Base-by-base conservation (phyloP, 2,113 vertebrate species). In the Amblyopsis rosae region DNA sequence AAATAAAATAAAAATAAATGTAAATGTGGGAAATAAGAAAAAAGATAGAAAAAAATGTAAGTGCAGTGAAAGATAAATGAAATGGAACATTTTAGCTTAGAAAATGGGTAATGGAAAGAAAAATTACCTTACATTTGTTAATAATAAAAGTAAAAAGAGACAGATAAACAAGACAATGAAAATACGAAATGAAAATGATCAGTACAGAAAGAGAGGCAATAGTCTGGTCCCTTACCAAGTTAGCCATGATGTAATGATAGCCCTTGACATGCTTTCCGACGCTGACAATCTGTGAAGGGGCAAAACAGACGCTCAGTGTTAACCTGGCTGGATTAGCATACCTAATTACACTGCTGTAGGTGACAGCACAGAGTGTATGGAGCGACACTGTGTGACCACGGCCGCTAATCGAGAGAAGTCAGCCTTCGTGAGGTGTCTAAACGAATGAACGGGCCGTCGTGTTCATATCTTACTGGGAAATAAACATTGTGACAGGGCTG, bases 221-320 rank as follows among this genome's bases (percentile, higher is more conserved):
- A 12, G 26, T 0, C 3, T 46, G 70, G 67, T 12, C 32, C 9
- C 92, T 92, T 76, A 99, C 97, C 96, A 99, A 92, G 87, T 98
- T 99, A 87, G 97, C 97, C 92, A 98, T 95, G 92, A 99, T 98
- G 91, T 99, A 99, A 91, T 99, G 97, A 89, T 98, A 98, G 76
- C 96, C 96, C 94, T 98, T 98, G 77, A 99, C 96, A 66, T 99
- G 96, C 77, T 99, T 99, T 75, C 97, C 97, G 51, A 98, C 96
- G 46, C 97, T 99, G 82, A 99, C 96, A 79, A 99, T 96, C 97
- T 98, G 89, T 55, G 77, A 75, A 80, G 73, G 87, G 71, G 59
- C 10, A 17, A 41, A 81, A 48, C 59, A 76, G 45, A 69, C 5
- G n/a, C n/a, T 67, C 53, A 72, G 13, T 1, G 59, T 85, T 86